These are phyloP conservation scores for Butastur rufipennis DNA, from an alignment of 2,113 vertebrate genomes.

Conservation along the genomic window DNA sequence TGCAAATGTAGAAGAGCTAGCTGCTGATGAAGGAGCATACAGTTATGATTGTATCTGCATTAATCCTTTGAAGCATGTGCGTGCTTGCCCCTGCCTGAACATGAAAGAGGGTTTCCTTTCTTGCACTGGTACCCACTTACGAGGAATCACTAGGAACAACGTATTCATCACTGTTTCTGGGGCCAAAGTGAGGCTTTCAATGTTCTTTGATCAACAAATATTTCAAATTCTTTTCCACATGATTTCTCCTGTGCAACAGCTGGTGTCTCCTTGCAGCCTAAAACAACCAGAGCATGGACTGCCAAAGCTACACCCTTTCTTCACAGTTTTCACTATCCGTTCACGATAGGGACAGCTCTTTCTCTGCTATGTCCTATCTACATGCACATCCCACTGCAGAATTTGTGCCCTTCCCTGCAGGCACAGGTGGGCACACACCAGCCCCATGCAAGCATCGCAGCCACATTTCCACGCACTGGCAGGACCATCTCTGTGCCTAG, in stretches of 20 bases:
- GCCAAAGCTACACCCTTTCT: background rate
- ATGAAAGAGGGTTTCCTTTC: background rate
- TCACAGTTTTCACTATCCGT: background rate
- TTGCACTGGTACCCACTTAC: no score
- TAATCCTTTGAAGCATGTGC: background rate
- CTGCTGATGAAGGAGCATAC: background rate
- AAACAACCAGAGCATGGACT: background rate
- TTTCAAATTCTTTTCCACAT: background rate
- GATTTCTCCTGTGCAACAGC: background rate
- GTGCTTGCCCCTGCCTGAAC: background rate
- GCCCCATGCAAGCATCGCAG: background rate
- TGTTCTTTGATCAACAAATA: background rate
- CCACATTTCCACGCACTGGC: background rate
- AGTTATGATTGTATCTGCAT: background rate
- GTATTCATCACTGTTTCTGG: background rate
- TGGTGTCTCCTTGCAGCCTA: background rate
- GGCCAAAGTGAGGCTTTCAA: background rate
- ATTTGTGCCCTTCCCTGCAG: background rate
- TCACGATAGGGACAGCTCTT: background rate
- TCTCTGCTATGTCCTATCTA: fast-evolving
- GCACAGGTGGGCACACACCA: background rate
- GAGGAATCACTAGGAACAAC: background rate
- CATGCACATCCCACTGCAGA: background rate
- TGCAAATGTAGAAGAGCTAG: background rate
- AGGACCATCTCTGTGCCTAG: background rate